Conservation (phyloP, 2,113 vertebrate genomes). For the Amia ocellicauda region DNA sequence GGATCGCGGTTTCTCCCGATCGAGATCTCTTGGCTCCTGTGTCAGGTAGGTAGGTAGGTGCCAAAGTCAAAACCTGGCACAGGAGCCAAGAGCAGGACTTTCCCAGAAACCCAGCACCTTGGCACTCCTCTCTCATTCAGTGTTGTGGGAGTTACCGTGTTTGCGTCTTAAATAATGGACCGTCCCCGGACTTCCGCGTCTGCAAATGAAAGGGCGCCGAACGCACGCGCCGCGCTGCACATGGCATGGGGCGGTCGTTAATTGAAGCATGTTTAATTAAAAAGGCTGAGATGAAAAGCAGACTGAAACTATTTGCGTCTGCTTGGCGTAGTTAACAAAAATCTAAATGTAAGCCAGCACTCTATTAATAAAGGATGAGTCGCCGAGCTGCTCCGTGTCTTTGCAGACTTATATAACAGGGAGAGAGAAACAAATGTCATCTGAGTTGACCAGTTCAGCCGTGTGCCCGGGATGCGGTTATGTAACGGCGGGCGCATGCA, state of each 20-base stretch:
- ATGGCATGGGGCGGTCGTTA: background rate
- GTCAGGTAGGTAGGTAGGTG: conserved; percentile 39
- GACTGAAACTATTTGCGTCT: conserved; percentile 25
- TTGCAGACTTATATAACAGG: too few species aligned
- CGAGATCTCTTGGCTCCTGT: too few species aligned
- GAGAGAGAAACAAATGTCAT: too few species aligned
- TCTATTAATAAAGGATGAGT: too few species aligned
- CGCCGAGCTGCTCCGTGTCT: too few species aligned
- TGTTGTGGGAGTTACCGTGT: background rate
- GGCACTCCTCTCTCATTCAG: too few species aligned
- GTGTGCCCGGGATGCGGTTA: too few species aligned
- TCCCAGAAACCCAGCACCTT: conserved; percentile 36
- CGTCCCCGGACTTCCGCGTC: background rate
- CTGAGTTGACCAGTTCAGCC: too few species aligned
- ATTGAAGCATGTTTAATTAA: conserved; percentile 41
- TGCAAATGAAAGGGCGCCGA: background rate
- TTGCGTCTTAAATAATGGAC: background rate
- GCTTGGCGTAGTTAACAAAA: conserved; percentile 24
- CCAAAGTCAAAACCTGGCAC: conserved; percentile 14
- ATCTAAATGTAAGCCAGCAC: conserved; percentile 35
- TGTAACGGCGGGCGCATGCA: too few species aligned
- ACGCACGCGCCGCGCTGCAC: conserved; percentile 17
- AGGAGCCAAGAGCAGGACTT: conserved; percentile 21
- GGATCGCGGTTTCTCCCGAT: too few species aligned
- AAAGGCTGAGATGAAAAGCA: conserved; percentile 35